These are phyloP conservation scores for Rallus limicola DNA, from an alignment of 2,113 vertebrate species.

Conservation along the genomic window DNA sequence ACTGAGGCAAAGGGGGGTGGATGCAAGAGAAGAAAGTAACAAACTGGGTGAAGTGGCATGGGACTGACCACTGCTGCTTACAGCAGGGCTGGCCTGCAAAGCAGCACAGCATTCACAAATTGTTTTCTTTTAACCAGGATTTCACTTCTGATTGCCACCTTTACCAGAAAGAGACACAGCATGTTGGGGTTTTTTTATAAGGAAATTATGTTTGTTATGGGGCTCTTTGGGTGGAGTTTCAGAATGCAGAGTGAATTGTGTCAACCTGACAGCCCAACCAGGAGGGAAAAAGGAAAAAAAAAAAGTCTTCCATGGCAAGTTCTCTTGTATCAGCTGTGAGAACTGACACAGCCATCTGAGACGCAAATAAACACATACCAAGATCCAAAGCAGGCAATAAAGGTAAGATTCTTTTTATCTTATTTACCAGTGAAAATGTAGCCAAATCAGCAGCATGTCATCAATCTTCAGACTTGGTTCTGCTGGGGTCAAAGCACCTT, in stretches of 20 bases:
- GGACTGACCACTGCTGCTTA: neutral
- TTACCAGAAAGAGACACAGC: neutral
- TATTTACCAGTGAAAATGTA: neutral
- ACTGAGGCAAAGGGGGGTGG: neutral
- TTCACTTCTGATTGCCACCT: neutral
- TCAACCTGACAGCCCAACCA: neutral
- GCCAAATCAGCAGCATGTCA: neutral
- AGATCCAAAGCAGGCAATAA: neutral
- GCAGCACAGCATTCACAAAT: neutral
- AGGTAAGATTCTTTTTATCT: neutral
- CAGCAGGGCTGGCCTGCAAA: neutral
- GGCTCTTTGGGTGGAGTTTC: neutral
- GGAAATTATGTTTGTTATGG: neutral
- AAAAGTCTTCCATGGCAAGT: accelerated
- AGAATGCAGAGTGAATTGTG: neutral
- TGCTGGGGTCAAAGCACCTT: neutral
- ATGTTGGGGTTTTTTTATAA: neutral
- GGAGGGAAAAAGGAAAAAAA: too few relatives aligned
- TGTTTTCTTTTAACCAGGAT: neutral
- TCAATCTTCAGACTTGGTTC: neutral
- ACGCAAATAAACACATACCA: neutral
- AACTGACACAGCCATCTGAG: neutral
- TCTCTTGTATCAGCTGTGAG: neutral
- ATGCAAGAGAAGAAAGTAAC: neutral
- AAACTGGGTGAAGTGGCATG: neutral